These are phyloP conservation scores for Colletes gigas DNA, from an alignment of 1,140 invertebrate species.

Conservation along the genomic window DNA sequence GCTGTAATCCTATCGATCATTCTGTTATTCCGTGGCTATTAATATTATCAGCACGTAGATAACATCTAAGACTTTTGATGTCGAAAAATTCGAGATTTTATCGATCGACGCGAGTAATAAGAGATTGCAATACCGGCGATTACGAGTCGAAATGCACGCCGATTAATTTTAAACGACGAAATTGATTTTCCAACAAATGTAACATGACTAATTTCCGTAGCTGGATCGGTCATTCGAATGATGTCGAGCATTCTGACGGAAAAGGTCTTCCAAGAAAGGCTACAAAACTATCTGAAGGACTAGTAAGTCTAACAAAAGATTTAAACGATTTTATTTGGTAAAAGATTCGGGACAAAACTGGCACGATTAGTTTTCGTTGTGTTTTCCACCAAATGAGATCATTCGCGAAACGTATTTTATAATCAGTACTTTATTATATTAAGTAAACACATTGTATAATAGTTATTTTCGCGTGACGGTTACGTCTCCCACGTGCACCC, in stretches of 20 bases:
- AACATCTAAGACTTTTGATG: not conserved
- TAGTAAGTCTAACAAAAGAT: slow-evolving; percentile 72
- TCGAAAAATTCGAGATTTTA: not conserved
- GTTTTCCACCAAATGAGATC: no score
- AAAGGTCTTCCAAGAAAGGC: slow-evolving; percentile 76
- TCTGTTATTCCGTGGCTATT: not conserved
- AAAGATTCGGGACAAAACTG: no score
- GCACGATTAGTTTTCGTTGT: no score
- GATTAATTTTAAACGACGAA: no score
- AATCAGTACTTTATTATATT: no score
- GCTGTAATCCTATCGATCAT: slow-evolving; percentile 13
- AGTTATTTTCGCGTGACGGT: no score
- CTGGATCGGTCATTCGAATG: slow-evolving; percentile 83
- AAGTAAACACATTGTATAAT: no score
- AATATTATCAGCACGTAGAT: slow-evolving; percentile 8
- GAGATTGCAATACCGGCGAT: not conserved
- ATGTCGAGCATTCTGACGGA: slow-evolving; percentile 80
- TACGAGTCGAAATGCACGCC: no score
- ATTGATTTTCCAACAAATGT: not conserved
- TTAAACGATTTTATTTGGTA: not conserved
- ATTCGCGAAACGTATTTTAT: no score
- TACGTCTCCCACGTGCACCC: no score
- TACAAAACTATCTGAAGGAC: slow-evolving; percentile 74
- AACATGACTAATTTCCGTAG: slow-evolving; percentile 68
- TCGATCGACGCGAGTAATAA: not conserved